Base-by-base conservation (phyloP, 2,113 vertebrate genomes). In the Misgurnus anguillicaudatus region DNA sequence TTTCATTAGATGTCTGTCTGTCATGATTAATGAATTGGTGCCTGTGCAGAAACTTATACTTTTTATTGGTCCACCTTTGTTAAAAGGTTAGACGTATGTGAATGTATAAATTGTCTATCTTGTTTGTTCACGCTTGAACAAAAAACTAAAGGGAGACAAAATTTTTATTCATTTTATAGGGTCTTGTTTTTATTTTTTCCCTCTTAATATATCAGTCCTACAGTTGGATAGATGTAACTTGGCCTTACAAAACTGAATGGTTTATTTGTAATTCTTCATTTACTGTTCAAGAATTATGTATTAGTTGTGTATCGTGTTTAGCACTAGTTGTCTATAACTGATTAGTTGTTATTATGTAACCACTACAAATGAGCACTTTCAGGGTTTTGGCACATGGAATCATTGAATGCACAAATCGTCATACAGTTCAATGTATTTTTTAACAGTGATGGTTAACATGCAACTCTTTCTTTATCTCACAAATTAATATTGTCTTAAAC, bases 1-100 rank as follows among this genome's bases (percentile, higher is more conserved):
- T 86, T 86, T 53, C 69, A 19, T 68, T 10, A 41, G n/a, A 9
- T 53, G 36, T 74, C 39, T 74, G 7, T 72, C 6, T 74, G 57
- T 61, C 60, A 11, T 31, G 60, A 24, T 36, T 11, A 31, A 62
- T 36, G 10, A 36, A 61, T 24, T 31, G 19, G 3, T 3, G 4
- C 9, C 55, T 8, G 0, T 31, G 19, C 10, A 61, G 21, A 24
- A 3, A 61, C 60, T 61, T 2, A 6, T 55, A 17, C 6, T 53
- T 9, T 57, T 57, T 39, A 45, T 61, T 61, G 39, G 45, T 72
- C 70, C 13, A 42, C 4, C 47, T 48, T 4, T 42, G 58, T 58
- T n/a, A 17, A 42, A 31, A 45, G 45, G 21, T 48, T 45, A 69
- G 24, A 16, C 5, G 53, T 60, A 19, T 57, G 39, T 5, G 2